Evolutionary conservation across 1,140 invertebrate species (phyloP), one percentile per base, ranked within the genome.

Genomic region (Parapsyche elsis): DNA sequence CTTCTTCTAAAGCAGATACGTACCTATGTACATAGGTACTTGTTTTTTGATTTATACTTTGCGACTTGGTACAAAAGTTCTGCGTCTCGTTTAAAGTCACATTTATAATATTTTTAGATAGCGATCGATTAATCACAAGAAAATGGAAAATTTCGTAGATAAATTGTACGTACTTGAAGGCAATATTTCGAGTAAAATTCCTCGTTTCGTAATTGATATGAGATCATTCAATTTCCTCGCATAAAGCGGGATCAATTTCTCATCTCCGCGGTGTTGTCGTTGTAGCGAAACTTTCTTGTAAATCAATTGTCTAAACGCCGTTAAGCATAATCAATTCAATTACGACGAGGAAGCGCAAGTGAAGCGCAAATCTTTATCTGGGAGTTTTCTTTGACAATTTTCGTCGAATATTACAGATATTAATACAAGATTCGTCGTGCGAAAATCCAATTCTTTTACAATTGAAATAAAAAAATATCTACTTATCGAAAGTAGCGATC

Each of bases 201-300:
- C 49, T 53, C 7, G 30, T 38, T 38, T 38, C 57, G 57, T 61
- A 21, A 61, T 61, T 21, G 57, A 61, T 61, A 61, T 9, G 16
- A 21, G 57, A 61, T 61, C 14, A 61, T 61, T 61, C 14, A 61
- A 61, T 61, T 61, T 61, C 57, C 57, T n/a, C 16, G 49, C 49
- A 53, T 53, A n/a, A 19, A 53, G 16, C 49, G 1, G 12, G 12
- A 53, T 53, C 49, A 53, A 53, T 53, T 19, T n/a, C 49, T 53
- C 16, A 53, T 53, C 49, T 53, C 49, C 49, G 49, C 12, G 2
- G 12, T n/a, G 2, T 53, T n/a, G 49, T 53, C 49, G 49, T 38
- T n/a, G 49, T 53, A n/a, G 2, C 16, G 49, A 14, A 53, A 53
- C 49, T 19, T 53, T n/a, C 12, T 14, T n/a, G 19, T 21, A 67